A percentile compares a stretch with the other conserved stretches of the same genome.
Evolutionary conservation across 2,113 vertebrate species (phyloP).

Genomic region (Dasypus novemcinctus): DNA sequence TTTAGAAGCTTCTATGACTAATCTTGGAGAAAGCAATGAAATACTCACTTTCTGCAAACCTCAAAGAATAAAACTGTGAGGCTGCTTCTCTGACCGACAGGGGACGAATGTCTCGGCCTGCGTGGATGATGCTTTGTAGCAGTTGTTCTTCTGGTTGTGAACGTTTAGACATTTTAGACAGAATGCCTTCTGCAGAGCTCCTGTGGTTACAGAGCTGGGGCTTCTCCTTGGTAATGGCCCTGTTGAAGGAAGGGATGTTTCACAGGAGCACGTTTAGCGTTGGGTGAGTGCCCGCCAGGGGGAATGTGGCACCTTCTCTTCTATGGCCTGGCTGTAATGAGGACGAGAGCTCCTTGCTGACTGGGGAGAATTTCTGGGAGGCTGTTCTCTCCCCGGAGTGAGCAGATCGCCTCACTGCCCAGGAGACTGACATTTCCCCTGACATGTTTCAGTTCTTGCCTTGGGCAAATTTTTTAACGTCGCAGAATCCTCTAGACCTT

Average conservation of each 20-base stretch:
- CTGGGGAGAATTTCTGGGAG: neutral
- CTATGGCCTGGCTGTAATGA: neutral
- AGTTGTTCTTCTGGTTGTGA: neutral
- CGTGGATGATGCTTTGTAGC: neutral
- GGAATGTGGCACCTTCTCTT: neutral
- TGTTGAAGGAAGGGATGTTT: neutral
- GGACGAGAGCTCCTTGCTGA: neutral
- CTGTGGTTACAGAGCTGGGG: accelerated
- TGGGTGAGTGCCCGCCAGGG: neutral
- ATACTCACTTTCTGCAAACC: neutral
- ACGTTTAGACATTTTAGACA: neutral
- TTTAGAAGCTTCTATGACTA: neutral
- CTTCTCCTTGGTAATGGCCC: neutral
- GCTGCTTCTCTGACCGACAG: neutral
- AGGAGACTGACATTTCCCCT: neutral
- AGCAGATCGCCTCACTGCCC: neutral
- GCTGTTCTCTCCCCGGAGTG: accelerated
- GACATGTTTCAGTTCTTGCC: neutral
- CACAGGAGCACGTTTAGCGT: neutral
- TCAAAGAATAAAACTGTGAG: neutral
- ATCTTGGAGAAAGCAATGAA: neutral
- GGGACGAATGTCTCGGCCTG: neutral
- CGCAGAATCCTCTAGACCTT: neutral
- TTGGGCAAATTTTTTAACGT: neutral
- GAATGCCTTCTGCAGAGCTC: neutral